Conservation (phyloP, 1,140 invertebrate species). For the Andricus grossulariae region DNA sequence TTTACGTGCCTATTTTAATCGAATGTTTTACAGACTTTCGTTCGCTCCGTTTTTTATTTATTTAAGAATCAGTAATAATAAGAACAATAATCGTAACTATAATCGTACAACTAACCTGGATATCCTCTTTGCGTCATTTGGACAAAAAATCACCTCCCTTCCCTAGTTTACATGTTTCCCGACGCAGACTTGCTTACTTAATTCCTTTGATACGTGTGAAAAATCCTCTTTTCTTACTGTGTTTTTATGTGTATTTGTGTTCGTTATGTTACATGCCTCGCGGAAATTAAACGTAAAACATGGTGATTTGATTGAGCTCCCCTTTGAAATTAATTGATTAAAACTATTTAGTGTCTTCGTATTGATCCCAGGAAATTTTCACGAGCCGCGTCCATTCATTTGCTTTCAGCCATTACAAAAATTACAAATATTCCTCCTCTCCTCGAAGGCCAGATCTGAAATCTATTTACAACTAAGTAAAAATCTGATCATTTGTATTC, state of each 20-base stretch:
- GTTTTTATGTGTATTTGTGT: constrained; percentile 36
- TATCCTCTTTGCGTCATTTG: constrained; percentile 31
- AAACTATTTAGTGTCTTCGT: constrained; percentile 39
- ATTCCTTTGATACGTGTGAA: background rate
- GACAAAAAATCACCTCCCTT: constrained; percentile 1
- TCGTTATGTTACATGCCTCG: constrained; percentile 45
- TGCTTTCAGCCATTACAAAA: constrained; percentile 18
- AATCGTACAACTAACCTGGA: constrained; percentile 32
- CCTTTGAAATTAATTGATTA: constrained; percentile 47
- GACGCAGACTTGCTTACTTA: constrained; percentile 19
- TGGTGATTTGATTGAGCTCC: constrained; percentile 70
- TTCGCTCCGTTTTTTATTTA: constrained; percentile 34
- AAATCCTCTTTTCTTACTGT: background rate
- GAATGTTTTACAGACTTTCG: constrained; percentile 37
- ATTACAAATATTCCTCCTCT: constrained; percentile 1
- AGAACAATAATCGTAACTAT: constrained; percentile 47
- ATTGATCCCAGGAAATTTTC: constrained; percentile 57
- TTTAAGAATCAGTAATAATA: constrained; percentile 46
- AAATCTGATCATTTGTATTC: constrained; percentile 23
- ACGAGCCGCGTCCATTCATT: constrained; percentile 61
- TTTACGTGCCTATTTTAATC: constrained; percentile 45
- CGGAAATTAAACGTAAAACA: constrained; percentile 56
- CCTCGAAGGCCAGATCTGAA: constrained; percentile 4
- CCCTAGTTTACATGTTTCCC: background rate
- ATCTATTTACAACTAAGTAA: constrained; percentile 22